These are phyloP conservation scores for Ichneumoninae sp. DNA, from an alignment of 2,888 invertebrate genomes.

Conservation along the genomic window DNA sequence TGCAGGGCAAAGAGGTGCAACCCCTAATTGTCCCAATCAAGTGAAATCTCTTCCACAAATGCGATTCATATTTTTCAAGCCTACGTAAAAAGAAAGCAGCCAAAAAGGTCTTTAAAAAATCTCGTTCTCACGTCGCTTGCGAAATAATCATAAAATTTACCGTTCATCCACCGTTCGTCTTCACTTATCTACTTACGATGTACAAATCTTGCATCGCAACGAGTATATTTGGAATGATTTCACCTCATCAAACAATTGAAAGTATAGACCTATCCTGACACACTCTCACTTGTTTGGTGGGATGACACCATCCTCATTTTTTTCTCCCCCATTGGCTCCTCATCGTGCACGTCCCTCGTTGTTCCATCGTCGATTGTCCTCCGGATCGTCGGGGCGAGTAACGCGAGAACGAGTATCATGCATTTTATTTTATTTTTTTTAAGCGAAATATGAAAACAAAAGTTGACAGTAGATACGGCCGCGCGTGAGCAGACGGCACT, in stretches of 20 bases:
- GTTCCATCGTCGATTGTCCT: slow-evolving; percentile 33
- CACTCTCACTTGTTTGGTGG: slow-evolving; percentile 85
- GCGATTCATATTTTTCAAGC: slow-evolving; percentile 30
- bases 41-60: slow-evolving; percentile 74
- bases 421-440: slow-evolving; percentile 8
- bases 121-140: slow-evolving; percentile 34
- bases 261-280: slow-evolving; percentile 84
- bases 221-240: slow-evolving; percentile 79
- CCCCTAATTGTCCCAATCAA: slow-evolving; percentile 76
- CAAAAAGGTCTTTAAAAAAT: slow-evolving; percentile 10
- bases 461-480: slow-evolving; percentile 5
- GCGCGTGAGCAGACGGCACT: not conserved
- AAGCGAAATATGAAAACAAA: slow-evolving; percentile 23
- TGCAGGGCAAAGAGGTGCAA: slow-evolving; percentile 45
- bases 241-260: slow-evolving; percentile 85
- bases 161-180: slow-evolving; percentile 16
- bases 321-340: slow-evolving; percentile 35
- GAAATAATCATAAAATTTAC: slow-evolving; percentile 1
- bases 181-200: slow-evolving; percentile 22
- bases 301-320: slow-evolving; percentile 81
- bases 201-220: slow-evolving; percentile 2
- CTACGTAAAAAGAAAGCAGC: slow-evolving; percentile 34
- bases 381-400: slow-evolving; percentile 9
- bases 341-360: slow-evolving; percentile 15
- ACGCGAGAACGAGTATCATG: slow-evolving; percentile 30